These are phyloP conservation scores for Brachionus rubens DNA, from an alignment of 1,140 invertebrate genomes.

Conservation along the genomic window DNA sequence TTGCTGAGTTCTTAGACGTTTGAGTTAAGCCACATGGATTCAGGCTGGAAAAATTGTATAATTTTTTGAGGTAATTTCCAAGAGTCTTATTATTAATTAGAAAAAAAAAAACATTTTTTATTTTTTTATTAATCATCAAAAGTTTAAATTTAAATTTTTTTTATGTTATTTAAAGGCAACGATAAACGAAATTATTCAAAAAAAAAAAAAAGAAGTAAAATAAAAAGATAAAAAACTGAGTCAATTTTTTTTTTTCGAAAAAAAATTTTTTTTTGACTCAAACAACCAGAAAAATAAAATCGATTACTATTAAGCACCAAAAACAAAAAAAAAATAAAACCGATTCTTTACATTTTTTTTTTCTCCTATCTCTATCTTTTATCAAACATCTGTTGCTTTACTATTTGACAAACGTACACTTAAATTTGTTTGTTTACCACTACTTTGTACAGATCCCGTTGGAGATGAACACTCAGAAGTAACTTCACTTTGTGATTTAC, in stretches of 20 bases:
- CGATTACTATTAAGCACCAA: neutral
- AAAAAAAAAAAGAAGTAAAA: neutral
- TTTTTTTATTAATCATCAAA: neutral
- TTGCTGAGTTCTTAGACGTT: too few species aligned
- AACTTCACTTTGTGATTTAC: neutral
- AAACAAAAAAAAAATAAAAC: slow-evolving; percentile 3
- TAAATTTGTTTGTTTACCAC: neutral
- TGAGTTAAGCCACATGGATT: too few species aligned
- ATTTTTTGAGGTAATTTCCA: too few species aligned
- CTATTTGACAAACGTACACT: neutral
- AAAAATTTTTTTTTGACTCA: too few species aligned
- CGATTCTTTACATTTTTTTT: neutral
- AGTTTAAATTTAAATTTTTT: neutral
- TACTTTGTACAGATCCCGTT: neutral
- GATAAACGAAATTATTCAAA: slow-evolving; percentile 17
- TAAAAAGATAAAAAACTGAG: neutral
- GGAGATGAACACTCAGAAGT: neutral
- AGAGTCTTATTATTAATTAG: too few species aligned
- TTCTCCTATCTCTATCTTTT: neutral
- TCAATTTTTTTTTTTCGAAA: too few species aligned
- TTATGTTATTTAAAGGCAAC: slow-evolving; percentile 1
- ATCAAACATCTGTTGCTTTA: neutral
- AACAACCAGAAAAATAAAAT: too few species aligned
- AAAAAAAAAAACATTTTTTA: too few species aligned
- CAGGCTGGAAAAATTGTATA: too few species aligned